These are phyloP conservation scores for Mamestra configurata DNA, from an alignment of 1,140 invertebrate species.

Conservation along the genomic window DNA sequence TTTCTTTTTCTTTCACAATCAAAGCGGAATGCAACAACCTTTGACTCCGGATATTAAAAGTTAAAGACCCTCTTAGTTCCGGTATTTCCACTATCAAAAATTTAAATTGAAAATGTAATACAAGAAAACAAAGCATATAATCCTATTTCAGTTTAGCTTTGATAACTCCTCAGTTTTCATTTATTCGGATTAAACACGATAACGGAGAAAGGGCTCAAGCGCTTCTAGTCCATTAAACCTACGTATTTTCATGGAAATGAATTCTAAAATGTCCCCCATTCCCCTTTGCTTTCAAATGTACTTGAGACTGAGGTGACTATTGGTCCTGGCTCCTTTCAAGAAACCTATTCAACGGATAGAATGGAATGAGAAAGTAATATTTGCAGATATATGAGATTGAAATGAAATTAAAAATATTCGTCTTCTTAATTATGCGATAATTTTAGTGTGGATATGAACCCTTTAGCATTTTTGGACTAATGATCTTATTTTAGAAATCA, in stretches of 20 bases:
- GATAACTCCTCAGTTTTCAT: conserved; percentile 23
- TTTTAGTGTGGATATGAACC: too few species aligned
- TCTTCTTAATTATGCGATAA: background rate
- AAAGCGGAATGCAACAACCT: background rate
- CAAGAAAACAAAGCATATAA: background rate
- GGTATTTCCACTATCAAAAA: background rate
- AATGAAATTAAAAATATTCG: background rate
- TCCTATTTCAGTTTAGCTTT: background rate
- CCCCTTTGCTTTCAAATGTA: conserved; percentile 33
- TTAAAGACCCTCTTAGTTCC: background rate
- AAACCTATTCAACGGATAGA: conserved; percentile 12
- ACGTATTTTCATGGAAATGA: conserved; percentile 49
- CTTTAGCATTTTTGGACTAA: too few species aligned
- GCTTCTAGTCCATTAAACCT: conserved; percentile 42
- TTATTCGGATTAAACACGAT: conserved; percentile 30
- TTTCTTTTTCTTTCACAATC: background rate
- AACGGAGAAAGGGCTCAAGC: conserved; percentile 34
- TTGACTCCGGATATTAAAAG: background rate
- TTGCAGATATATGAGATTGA: background rate
- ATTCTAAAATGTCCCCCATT: conserved; percentile 28
- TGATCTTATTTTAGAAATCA: too few species aligned
- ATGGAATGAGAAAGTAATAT: background rate
- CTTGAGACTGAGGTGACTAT: conserved; percentile 30
- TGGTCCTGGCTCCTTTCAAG: background rate
- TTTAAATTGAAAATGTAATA: background rate